Base-by-base conservation (phyloP, 2,888 invertebrate genomes). In the Dynastes tityus region DNA sequence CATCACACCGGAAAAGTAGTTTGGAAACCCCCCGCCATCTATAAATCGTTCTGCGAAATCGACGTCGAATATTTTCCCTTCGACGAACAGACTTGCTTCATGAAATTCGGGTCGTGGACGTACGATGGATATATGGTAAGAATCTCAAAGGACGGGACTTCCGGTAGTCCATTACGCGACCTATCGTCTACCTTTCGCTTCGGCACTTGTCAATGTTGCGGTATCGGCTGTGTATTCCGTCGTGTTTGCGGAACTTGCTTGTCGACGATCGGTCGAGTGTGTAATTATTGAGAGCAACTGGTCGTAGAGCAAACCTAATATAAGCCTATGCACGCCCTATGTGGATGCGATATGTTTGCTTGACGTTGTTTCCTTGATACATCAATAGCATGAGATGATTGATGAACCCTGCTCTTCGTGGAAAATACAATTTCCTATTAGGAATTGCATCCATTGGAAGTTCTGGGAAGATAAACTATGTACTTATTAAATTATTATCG, bases 21-120 rank as follows among this genome's bases (percentile, higher is more conserved):
- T 71, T 98, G 98, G 98, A 98, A 98, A 89, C 98, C 98, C 55
- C 99, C 99, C 22, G 98, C 98, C 87, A 98, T 99, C 90, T 98
- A 98, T 92, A 98, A 98, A 91, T 98, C 98, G 85, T 97, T 97
- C 89, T 97, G 97, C 87, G 97, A 97, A 90, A 97, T 97, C 85
- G 96, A 97, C 89, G 97, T 97, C 85, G 96, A 97, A 89, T 97
- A 96, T 89, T 97, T 97, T 89, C 97, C 97, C 73, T 97, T 97
- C 89, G 97, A 97, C 88, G 95, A 96, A 89, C 97, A 97, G 89
- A 96, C 97, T 61, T 97, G 97, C 89, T 95, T 96, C 89, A 97
- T 97, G 97, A 97, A 97, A 90, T 97, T 97, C 85, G 96, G 96
- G 78, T 96, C 96, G 84, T 97, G 97, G 97, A 97, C 97, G 78